Percentiles rank a stretch among this genome's conserved stretches.
These are phyloP conservation scores for Drosophila neutralis DNA, from an alignment of 2,888 invertebrate species.

Conservation along the genomic window DNA sequence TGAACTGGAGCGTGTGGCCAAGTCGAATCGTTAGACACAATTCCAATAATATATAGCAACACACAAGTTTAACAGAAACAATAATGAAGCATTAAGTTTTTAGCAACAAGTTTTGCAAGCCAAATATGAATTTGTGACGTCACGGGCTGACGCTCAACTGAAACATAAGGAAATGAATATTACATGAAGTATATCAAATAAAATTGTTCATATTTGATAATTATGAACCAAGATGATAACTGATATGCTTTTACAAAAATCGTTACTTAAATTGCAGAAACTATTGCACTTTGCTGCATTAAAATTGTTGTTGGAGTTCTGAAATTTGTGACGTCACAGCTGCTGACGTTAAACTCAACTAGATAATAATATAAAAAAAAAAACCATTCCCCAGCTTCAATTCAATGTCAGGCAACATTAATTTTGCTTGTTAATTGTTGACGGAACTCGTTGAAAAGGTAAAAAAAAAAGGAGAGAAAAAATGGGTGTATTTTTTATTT, in stretches of 20 bases:
- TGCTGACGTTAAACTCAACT: background rate
- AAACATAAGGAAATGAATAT: background rate
- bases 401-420: background rate
- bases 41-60: background rate
- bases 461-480: background rate
- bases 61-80: constrained; percentile 6
- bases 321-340: background rate
- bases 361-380: background rate
- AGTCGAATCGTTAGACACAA: constrained; percentile 98
- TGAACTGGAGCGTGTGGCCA: constrained; percentile 99
- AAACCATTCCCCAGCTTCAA: background rate
- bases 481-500: constrained; percentile 24
- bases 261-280: background rate
- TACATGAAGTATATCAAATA: constrained; percentile 1
- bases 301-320: background rate
- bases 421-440: background rate
- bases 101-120: constrained; percentile 14
- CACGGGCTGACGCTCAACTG: background rate
- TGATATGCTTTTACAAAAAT: background rate
- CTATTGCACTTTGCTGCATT: background rate
- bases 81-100: constrained; percentile 2
- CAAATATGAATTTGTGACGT: background rate
- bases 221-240: background rate
- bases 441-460: background rate
- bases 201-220: background rate